These are phyloP conservation scores for Tinamus guttatus DNA, from an alignment of 2,113 vertebrate species.

Conservation along the genomic window DNA sequence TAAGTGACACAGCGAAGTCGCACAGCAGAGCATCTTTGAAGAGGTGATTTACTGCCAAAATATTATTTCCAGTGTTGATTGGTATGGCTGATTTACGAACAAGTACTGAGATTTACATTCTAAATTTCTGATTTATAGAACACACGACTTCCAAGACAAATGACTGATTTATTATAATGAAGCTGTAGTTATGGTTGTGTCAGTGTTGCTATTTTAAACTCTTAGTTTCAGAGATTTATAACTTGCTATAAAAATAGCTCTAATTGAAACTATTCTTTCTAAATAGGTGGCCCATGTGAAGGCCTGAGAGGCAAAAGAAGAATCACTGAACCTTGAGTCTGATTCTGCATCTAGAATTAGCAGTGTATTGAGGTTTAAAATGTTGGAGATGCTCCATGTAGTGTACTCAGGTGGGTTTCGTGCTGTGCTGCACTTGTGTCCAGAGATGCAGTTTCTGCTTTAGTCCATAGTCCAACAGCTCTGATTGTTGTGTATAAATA, in stretches of 20 bases:
- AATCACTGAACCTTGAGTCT: neutral
- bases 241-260: neutral
- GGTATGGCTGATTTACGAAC: conserved; percentile 33
- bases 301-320: neutral
- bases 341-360: neutral
- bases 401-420: neutral
- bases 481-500: conserved; percentile 13
- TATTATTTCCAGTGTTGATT: conserved; percentile 27
- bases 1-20: neutral
- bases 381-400: neutral
- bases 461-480: neutral
- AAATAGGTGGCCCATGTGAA: neutral
- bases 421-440: neutral
- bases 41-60: conserved; percentile 39
- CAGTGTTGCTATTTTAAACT: conserved; percentile 15
- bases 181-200: neutral
- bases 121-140: conserved; percentile 44
- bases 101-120: conserved; percentile 29
- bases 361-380: neutral
- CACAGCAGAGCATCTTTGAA: neutral
- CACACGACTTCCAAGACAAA: neutral
- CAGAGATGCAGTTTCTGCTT: neutral
- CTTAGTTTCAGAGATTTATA: conserved; percentile 31
- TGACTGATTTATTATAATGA: neutral
- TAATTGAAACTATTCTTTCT: conserved; percentile 17